phyloP scores from a whole-genome alignment of 1,140 invertebrate genomes.

The Cylas formicarius region DNA sequence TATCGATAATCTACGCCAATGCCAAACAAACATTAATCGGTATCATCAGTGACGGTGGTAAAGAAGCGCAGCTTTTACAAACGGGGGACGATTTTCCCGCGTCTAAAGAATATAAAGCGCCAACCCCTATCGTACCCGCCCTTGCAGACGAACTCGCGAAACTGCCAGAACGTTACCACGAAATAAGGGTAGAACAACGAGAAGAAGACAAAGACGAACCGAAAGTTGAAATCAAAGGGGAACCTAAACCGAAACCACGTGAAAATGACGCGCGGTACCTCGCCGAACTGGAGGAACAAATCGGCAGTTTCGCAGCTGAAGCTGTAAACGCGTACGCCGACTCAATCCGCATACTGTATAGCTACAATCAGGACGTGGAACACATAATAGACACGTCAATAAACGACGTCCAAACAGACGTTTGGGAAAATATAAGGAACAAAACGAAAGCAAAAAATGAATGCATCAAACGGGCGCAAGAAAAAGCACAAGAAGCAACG shows the following conservation, averaged over 20 bases:
- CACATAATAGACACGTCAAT: slow-evolving; percentile 52
- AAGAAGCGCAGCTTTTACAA: slow-evolving; percentile 3
- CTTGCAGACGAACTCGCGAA: too few relatives aligned
- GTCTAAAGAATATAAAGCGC: slow-evolving; percentile 36
- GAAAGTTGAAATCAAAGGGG: slow-evolving; percentile 21
- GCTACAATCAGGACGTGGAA: slow-evolving; percentile 55
- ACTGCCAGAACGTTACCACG: too few relatives aligned
- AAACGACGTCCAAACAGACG: slow-evolving; percentile 45
- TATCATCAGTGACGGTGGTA: slow-evolving; percentile 10
- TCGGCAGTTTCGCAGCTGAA: slow-evolving; percentile 46
- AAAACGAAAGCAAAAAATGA: slow-evolving; percentile 49
- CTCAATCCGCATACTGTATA: slow-evolving; percentile 48
- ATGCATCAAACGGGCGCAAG: slow-evolving; percentile 47
- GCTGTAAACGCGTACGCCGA: slow-evolving; percentile 51
- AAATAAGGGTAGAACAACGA: slow-evolving; percentile 33
- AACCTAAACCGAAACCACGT: slow-evolving; percentile 24
- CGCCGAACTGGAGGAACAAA: slow-evolving; percentile 50
- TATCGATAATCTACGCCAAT: slow-evolving; percentile 20
- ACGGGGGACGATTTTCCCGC: slow-evolving; percentile 18
- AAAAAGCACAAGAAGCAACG: slow-evolving; percentile 40
- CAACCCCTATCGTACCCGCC: slow-evolving; percentile 33
- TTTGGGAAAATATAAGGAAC: slow-evolving; percentile 55
- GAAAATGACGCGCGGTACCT: slow-evolving; percentile 39
- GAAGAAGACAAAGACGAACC: slow-evolving; percentile 21
- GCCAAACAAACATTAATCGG: slow-evolving; percentile 22